Conservation (phyloP, 2,113 vertebrate species). For the Hemibagrus wyckioides region DNA sequence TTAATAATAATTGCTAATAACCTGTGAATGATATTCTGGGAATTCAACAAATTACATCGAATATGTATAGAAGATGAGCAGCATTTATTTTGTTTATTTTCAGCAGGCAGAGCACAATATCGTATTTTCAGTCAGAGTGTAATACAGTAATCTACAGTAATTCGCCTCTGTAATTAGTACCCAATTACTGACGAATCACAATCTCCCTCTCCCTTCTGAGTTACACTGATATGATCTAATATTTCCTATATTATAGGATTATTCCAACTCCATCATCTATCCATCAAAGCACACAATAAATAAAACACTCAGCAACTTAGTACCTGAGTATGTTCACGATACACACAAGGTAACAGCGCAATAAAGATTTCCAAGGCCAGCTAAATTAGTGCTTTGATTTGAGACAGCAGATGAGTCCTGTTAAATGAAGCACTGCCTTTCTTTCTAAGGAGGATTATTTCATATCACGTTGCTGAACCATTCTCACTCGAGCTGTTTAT, state of each 20-base stretch:
- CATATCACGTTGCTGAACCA: conserved; percentile 30
- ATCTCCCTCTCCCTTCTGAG: background rate
- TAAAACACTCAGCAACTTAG: background rate
- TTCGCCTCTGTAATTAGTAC: background rate
- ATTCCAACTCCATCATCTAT: background rate
- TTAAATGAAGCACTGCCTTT: conserved; percentile 24
- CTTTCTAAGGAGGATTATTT: conserved; percentile 21
- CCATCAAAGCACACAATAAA: background rate
- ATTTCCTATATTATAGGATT: background rate
- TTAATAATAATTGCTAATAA: too few relatives aligned
- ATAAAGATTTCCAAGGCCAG: conserved; percentile 11
- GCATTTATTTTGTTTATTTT: background rate
- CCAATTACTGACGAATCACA: background rate
- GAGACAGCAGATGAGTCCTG: conserved; percentile 17
- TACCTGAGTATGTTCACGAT: background rate
- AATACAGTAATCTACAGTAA: background rate
- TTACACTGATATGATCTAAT: background rate
- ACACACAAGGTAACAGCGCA: background rate
- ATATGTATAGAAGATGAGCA: background rate
- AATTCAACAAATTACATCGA: background rate
- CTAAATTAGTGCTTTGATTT: conserved; percentile 23
- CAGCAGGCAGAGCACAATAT: background rate
- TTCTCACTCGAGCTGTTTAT: conserved; percentile 35
- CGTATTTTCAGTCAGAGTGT: background rate
- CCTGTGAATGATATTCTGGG: background rate